A percentile compares a stretch with the other conserved stretches of the same genome.
phyloP scores from a whole-genome alignment of 2,113 vertebrate genomes.

The Oriolus oriolus region DNA sequence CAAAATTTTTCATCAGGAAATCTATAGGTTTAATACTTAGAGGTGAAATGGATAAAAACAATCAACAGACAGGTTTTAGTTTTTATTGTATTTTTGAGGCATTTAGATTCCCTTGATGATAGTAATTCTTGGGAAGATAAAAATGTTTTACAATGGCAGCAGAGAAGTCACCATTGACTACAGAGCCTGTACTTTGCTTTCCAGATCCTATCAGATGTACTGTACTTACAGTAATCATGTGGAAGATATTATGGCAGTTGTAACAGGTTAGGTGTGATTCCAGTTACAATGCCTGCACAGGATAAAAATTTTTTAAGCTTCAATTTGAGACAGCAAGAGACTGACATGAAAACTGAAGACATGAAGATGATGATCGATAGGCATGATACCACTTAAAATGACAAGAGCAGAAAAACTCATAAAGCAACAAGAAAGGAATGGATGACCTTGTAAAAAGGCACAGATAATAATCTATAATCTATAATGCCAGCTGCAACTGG shows the following conservation, averaged over 20 bases:
- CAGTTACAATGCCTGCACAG: slow-evolving; percentile 24
- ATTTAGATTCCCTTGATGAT: not conserved
- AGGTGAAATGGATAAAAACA: not conserved
- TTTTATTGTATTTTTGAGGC: not conserved
- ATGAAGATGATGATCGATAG: slow-evolving; percentile 41
- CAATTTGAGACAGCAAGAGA: slow-evolving; percentile 25
- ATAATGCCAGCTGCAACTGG: not conserved
- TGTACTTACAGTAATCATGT: slow-evolving; percentile 31
- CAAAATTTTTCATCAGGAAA: not conserved
- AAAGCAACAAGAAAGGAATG: slow-evolving; percentile 16
- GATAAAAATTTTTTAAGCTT: slow-evolving; percentile 58
- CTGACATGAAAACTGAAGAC: slow-evolving; percentile 55
- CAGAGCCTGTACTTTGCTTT: not conserved
- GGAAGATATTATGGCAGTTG: slow-evolving; percentile 8
- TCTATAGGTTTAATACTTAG: not conserved
- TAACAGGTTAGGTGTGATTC: slow-evolving; percentile 37
- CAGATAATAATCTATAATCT: slow-evolving; percentile 49
- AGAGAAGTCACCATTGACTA: not conserved
- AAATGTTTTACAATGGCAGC: not conserved
- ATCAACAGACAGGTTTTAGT: not conserved
- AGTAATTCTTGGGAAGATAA: not conserved
- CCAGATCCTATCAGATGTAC: not conserved
- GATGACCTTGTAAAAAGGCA: slow-evolving; percentile 50
- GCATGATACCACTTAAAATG: slow-evolving; percentile 41
- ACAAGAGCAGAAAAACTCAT: slow-evolving; percentile 24